A percentile compares a stretch with the other conserved stretches of the same genome.
Conservation (phyloP, 2,797 vertebrate species). For the Leuciscus waleckii region DNA sequence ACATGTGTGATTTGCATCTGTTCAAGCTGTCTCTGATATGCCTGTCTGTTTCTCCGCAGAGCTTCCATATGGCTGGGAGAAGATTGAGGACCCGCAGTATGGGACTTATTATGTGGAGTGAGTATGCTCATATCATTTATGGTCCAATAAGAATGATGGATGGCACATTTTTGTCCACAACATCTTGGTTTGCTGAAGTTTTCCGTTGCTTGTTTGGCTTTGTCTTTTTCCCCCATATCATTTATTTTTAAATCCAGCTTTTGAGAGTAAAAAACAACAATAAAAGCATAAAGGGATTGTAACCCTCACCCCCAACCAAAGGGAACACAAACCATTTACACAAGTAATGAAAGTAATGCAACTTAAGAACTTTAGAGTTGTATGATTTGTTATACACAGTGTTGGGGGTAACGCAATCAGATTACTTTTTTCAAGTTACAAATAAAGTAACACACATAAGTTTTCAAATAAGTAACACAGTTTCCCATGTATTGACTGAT, state of each 20-base stretch:
- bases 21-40: slow-evolving; percentile 38
- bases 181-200: slow-evolving; percentile 16
- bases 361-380: not conserved
- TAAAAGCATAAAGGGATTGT: not conserved
- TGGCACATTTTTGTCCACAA: slow-evolving; percentile 19
- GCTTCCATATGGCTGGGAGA: slow-evolving; percentile 99
- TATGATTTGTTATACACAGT: not conserved
- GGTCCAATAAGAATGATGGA: slow-evolving; percentile 20
- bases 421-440: not conserved
- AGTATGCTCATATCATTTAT: slow-evolving; percentile 72
- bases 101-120: slow-evolving; percentile 97
- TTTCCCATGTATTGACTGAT: not conserved
- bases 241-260: not conserved
- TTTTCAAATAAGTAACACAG: not conserved
- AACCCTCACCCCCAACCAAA: not conserved
- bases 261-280: not conserved
- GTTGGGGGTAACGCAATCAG: not conserved
- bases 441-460: not conserved
- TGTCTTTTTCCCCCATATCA: not conserved
- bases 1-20: slow-evolving; percentile 56
- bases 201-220: not conserved
- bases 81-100: slow-evolving; percentile 96
- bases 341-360: not conserved
- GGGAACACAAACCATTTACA: not conserved
- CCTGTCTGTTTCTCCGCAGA: slow-evolving; percentile 76